Conservation (phyloP, 2,888 invertebrate genomes). For the Drosophila flavopinicola region DNA sequence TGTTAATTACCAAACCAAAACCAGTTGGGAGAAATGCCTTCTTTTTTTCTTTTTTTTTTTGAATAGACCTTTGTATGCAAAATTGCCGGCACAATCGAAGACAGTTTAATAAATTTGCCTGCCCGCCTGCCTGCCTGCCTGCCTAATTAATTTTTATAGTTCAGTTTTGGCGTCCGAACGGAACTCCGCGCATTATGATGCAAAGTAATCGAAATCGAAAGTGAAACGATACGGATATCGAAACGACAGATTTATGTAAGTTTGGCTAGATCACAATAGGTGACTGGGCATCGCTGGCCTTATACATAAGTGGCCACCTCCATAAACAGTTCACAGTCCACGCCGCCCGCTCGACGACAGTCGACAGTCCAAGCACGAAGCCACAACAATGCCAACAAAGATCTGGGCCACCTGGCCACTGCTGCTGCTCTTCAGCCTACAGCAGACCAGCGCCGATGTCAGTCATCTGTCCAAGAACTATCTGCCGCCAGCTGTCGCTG, state of each 20-base stretch:
- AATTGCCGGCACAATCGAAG: slow-evolving; percentile 30
- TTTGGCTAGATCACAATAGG: slow-evolving; percentile 31
- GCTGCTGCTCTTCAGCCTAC: slow-evolving; percentile 5
- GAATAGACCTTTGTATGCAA: slow-evolving; percentile 37
- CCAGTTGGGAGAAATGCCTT: slow-evolving; percentile 51
- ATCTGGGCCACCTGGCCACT: slow-evolving; percentile 23
- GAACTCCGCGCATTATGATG: slow-evolving; percentile 58
- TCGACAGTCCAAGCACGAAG: background rate
- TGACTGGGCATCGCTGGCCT: slow-evolving; percentile 28
- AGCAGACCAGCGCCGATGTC: slow-evolving; percentile 26
- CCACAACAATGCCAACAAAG: slow-evolving; percentile 33
- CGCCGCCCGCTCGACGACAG: slow-evolving; percentile 27
- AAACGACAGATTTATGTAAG: slow-evolving; percentile 45
- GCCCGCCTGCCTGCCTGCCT: slow-evolving; percentile 42
- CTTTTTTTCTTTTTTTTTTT: no score
- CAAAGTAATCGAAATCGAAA: slow-evolving; percentile 67
- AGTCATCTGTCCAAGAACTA: slow-evolving; percentile 44
- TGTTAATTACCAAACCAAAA: slow-evolving; percentile 25
- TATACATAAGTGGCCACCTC: slow-evolving; percentile 66
- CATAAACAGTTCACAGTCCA: slow-evolving; percentile 55
- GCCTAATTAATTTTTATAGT: slow-evolving; percentile 65
- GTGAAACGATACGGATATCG: slow-evolving; percentile 59
- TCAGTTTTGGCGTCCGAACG: slow-evolving; percentile 42
- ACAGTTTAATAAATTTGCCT: slow-evolving; percentile 44
- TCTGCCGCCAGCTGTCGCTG: slow-evolving; percentile 15